Evolutionary conservation across 2,888 invertebrate species (phyloP).

Genomic region (Chrysomela aeneicollis): DNA sequence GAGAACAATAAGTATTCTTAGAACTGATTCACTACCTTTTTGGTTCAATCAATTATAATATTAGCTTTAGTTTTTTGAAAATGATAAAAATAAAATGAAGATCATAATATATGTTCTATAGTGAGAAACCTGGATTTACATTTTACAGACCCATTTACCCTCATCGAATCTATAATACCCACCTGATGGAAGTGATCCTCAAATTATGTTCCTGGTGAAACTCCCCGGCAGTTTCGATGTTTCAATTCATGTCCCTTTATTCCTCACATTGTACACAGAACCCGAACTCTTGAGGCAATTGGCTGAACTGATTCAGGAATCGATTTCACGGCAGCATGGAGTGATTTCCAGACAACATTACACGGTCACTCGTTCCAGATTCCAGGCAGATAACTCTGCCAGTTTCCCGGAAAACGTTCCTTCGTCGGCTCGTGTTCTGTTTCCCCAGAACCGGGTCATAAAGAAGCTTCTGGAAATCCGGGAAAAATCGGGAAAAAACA

Average conservation of each 20-base stretch:
- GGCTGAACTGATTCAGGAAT: not conserved
- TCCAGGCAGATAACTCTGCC: not conserved
- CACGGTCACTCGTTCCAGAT: constrained; percentile 2
- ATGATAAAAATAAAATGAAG: too few species aligned
- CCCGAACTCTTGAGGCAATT: not conserved
- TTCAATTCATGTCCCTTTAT: not conserved
- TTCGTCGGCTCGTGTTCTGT: not conserved
- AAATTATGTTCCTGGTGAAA: not conserved
- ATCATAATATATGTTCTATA: too few species aligned
- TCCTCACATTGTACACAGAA: not conserved
- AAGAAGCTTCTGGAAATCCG: not conserved
- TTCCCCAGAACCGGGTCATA: not conserved
- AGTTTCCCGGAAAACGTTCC: not conserved
- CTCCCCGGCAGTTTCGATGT: not conserved
- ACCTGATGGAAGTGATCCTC: too few species aligned
- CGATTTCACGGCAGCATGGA: constrained; percentile 1
- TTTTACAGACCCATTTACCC: too few species aligned
- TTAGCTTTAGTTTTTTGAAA: too few species aligned
- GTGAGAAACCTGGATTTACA: too few species aligned
- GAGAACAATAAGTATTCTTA: too few species aligned
- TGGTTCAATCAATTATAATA: too few species aligned
- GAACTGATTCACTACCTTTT: too few species aligned
- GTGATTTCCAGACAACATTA: not conserved
- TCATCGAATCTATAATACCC: too few species aligned
- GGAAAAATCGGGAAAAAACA: not conserved